These are phyloP conservation scores for Rhingia campestris DNA, from an alignment of 2,888 invertebrate species.

Conservation along the genomic window DNA sequence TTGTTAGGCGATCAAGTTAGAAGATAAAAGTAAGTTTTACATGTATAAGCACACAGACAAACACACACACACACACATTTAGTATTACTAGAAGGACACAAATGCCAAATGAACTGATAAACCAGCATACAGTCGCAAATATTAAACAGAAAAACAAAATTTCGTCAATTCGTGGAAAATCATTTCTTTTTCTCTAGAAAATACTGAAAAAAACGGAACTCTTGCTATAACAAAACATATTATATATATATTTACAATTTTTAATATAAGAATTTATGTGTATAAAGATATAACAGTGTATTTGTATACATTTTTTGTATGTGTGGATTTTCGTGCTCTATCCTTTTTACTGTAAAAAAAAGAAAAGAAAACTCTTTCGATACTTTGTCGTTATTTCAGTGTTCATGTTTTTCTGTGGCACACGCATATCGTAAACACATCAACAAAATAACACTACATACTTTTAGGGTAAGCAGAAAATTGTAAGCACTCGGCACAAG, in stretches of 20 bases:
- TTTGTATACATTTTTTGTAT: slow-evolving; percentile 4
- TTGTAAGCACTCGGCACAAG: background rate
- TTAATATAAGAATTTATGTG: background rate
- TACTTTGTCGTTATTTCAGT: background rate
- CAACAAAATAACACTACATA: slow-evolving; percentile 12
- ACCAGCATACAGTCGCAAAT: slow-evolving; percentile 3
- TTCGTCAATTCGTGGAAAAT: slow-evolving; percentile 49
- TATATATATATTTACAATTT: background rate
- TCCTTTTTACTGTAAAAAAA: slow-evolving; percentile 14
- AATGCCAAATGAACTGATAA: slow-evolving; percentile 38
- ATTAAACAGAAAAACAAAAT: slow-evolving; percentile 12
- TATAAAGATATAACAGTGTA: background rate
- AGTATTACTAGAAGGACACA: slow-evolving; percentile 15
- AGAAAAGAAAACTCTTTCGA: slow-evolving; percentile 20
- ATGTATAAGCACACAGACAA: slow-evolving; percentile 1
- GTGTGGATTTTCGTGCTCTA: slow-evolving; percentile 10
- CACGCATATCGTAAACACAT: slow-evolving; percentile 15
- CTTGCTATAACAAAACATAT: background rate
- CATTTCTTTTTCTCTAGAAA: slow-evolving; percentile 19
- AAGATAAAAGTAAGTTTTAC: slow-evolving; percentile 24
- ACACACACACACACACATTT: background rate
- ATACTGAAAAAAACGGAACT: slow-evolving; percentile 12
- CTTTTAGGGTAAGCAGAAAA: slow-evolving; percentile 7
- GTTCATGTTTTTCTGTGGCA: slow-evolving; percentile 33
- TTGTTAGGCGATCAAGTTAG: background rate